Base-by-base conservation (phyloP, 2,888 invertebrate species). In the Sceliomorpha sp. region DNA sequence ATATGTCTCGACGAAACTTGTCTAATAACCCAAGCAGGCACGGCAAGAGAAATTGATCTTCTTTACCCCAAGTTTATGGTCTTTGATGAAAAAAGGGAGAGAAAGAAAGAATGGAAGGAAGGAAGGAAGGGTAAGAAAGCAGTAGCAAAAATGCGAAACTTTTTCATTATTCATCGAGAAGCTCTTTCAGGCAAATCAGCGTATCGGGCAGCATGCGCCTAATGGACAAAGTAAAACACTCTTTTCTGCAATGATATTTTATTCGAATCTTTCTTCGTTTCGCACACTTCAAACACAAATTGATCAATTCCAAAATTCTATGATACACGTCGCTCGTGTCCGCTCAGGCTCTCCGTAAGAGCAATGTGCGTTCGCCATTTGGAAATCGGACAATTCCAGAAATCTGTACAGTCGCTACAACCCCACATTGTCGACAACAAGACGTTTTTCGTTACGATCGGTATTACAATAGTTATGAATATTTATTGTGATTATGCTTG, bases 391-490 rank as follows among this genome's bases (percentile, higher is more conserved):
- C n/a, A n/a, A n/a, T n/a, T n/a, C n/a, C n/a, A n/a, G n/a, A n/a
- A n/a, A n/a, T n/a, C n/a, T n/a, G n/a, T n/a, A n/a, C n/a, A n/a
- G n/a, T n/a, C n/a, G n/a, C n/a, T n/a, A n/a, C n/a, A n/a, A n/a
- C n/a, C n/a, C n/a, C n/a, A 66, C 66, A 70, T 58, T 64, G 66
- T 60, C 66, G 70, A 66, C 66, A 62, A 70, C 66, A 66, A 70
- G 59, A 62, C 66, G 62, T 58, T 66, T 37, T 58, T 56, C 29
- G 51, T 62, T 62, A 62, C 42, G 51, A 47, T 45, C 36, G 47
- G 15, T 60, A 20, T 20, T 20, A 66, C 51, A 12, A 39, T 63
- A 56, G 39, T 55, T 62, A 56, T 32, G 36, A 56, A 39, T 62
- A 68, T 56, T 66, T 66, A 70, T 64, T 70, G 50, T 60, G 59